Percentiles rank a stretch among this genome's conserved stretches.
phyloP scores from a whole-genome alignment of 2,797 vertebrate species.

The Rhynchonycteris naso region DNA sequence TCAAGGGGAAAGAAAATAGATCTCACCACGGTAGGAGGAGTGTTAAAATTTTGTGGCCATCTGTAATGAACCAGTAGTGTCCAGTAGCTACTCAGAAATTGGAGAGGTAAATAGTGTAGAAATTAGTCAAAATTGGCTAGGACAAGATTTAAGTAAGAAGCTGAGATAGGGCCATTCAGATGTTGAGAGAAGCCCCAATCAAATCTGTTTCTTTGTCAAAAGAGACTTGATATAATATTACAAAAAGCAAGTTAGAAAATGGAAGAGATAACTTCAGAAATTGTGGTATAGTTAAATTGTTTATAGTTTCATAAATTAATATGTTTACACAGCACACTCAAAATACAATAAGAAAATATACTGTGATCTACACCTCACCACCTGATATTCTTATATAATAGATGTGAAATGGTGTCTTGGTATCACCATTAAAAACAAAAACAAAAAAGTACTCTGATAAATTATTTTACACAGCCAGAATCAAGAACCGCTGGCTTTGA shows the following conservation, averaged over 20 bases:
- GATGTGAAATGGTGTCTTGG: not conserved
- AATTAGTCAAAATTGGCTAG: not conserved
- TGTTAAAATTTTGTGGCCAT: not conserved
- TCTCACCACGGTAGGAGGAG: too few relatives aligned
- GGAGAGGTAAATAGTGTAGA: not conserved
- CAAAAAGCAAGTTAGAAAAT: conserved; percentile 37
- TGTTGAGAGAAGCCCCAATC: not conserved
- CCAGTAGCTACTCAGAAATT: not conserved
- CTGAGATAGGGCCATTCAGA: not conserved
- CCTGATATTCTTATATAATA: not conserved
- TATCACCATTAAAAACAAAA: not conserved
- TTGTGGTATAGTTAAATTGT: not conserved
- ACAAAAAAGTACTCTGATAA: not conserved
- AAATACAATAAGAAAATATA: not conserved
- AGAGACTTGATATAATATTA: not conserved
- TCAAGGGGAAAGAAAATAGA: not conserved
- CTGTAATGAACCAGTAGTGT: not conserved
- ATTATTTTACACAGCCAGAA: not conserved
- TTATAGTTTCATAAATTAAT: conserved; percentile 18
- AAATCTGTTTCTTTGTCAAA: not conserved
- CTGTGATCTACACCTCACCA: not conserved
- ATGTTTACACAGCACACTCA: not conserved
- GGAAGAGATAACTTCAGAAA: not conserved
- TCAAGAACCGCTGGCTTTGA: not conserved
- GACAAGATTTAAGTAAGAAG: not conserved